phyloP scores from a whole-genome alignment of 2,797 vertebrate species.

The Corythornis leucogaster region DNA sequence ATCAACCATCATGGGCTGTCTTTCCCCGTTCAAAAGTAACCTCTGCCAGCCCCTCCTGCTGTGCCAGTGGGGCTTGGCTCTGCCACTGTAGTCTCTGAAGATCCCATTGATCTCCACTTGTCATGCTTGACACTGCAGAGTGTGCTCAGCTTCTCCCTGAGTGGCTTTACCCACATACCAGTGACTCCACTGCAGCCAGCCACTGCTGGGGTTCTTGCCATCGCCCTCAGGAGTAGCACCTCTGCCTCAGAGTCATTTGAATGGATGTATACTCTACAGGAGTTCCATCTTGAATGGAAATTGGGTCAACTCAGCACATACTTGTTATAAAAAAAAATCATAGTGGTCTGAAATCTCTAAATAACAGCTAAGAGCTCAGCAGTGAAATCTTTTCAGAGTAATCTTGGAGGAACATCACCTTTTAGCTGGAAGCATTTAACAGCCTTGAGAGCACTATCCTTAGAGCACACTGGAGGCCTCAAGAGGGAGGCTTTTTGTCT shows the following conservation, averaged over 20 bases:
- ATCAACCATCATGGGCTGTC: not conserved
- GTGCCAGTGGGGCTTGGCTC: not conserved
- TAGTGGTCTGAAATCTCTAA: not conserved
- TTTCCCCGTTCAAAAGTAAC: not conserved
- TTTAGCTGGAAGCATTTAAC: not conserved
- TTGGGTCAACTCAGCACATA: not conserved
- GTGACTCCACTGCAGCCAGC: not conserved
- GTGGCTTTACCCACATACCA: not conserved
- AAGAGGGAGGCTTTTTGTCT: not conserved
- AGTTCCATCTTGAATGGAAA: not conserved
- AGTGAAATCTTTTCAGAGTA: not conserved
- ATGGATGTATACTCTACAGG: not conserved
- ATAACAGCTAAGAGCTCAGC: not conserved
- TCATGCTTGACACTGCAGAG: not conserved
- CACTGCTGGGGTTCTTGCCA: not conserved
- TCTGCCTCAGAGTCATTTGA: not conserved
- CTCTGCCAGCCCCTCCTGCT: not conserved
- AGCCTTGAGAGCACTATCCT: not conserved
- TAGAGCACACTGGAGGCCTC: not conserved
- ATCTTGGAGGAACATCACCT: not conserved
- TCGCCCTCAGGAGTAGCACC: not conserved
- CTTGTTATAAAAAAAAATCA: not conserved
- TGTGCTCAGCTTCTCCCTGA: not conserved
- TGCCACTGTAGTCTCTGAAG: not conserved
- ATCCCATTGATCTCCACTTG: not conserved